phyloP scores from a whole-genome alignment of 2,888 invertebrate species.

The Lasioglossum zephyrum region DNA sequence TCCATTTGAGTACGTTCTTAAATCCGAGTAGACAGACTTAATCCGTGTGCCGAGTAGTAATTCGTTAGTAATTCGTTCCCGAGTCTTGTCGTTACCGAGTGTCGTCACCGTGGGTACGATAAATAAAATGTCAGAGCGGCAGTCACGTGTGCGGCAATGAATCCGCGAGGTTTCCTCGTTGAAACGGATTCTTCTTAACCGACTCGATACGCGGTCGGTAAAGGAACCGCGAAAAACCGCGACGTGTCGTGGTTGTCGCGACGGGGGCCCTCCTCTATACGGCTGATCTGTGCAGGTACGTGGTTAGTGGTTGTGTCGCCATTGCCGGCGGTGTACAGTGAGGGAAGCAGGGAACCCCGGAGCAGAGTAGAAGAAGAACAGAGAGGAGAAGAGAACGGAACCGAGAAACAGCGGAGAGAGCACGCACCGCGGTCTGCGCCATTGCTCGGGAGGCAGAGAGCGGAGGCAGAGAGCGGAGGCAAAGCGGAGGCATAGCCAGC shows the following conservation, averaged over 20 bases:
- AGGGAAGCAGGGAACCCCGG: not conserved
- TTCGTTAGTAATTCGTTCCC: not conserved
- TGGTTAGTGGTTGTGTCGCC: conserved; percentile 44
- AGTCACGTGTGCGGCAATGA: not conserved
- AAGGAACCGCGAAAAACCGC: conserved; percentile 9
- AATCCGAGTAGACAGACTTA: not conserved
- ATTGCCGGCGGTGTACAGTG: conserved; percentile 47
- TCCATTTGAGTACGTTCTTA: not conserved
- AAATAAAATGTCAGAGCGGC: not conserved
- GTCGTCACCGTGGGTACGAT: not conserved
- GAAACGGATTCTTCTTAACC: not conserved
- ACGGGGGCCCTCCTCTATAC: not conserved
- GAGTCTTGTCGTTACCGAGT: not conserved
- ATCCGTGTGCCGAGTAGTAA: too few relatives aligned
- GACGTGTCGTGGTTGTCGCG: not conserved
- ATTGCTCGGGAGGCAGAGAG: conserved; percentile 5
- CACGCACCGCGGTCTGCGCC: conserved; percentile 26
- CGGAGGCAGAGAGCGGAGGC: not conserved
- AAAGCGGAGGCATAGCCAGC: conserved; percentile 1
- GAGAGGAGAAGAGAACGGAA: not conserved
- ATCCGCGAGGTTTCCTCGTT: not conserved
- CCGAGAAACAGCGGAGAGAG: not conserved
- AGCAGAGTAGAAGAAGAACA: not conserved
- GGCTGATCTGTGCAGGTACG: conserved; percentile 4
- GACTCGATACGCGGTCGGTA: not conserved